These are phyloP conservation scores for Heliocidaris tuberculata DNA, from an alignment of 35 echinoderm and acorn worm species.

Conservation along the genomic window DNA sequence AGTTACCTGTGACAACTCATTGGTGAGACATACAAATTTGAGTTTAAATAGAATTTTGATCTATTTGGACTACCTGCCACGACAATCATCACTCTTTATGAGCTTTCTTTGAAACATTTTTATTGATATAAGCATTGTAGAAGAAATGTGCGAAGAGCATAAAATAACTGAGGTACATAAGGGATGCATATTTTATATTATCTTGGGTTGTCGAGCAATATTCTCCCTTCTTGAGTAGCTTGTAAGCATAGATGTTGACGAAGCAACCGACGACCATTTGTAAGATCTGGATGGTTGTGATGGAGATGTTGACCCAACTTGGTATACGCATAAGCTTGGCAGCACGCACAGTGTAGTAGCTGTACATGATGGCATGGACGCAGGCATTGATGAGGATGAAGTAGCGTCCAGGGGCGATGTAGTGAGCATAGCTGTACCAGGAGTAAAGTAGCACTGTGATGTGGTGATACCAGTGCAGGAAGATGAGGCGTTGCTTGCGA, in stretches of 20 bases:
- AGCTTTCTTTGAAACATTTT: slow-evolving; percentile 37
- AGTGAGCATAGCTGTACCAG: slow-evolving; percentile 85
- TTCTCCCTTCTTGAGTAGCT: slow-evolving; percentile 59
- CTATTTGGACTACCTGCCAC: not conserved
- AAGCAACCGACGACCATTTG: slow-evolving; percentile 84
- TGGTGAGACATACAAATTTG: not conserved
- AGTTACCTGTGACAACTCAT: no score
- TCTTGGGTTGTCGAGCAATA: slow-evolving; percentile 63
- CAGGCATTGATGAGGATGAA: slow-evolving; percentile 84
- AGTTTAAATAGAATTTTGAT: not conserved
- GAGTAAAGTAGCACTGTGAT: slow-evolving; percentile 86
- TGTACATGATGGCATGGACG: slow-evolving; percentile 90
- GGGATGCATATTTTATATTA: slow-evolving; percentile 62
- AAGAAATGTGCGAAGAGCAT: slow-evolving; percentile 86
- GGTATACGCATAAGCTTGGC: slow-evolving; percentile 68
- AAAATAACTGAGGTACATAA: slow-evolving; percentile 93
- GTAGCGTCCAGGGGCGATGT: slow-evolving; percentile 71
- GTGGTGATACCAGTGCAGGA: slow-evolving; percentile 95
- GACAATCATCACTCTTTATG: slow-evolving; percentile 20
- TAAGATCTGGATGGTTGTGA: slow-evolving; percentile 69
- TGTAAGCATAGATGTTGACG: slow-evolving; percentile 80
- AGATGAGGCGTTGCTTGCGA: slow-evolving; percentile 82
- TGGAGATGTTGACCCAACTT: slow-evolving; percentile 71
- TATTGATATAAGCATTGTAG: slow-evolving; percentile 64
- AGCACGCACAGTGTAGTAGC: slow-evolving; percentile 79